Base-by-base conservation (phyloP, 2,797 vertebrate genomes). In the Galaxias olidus region DNA sequence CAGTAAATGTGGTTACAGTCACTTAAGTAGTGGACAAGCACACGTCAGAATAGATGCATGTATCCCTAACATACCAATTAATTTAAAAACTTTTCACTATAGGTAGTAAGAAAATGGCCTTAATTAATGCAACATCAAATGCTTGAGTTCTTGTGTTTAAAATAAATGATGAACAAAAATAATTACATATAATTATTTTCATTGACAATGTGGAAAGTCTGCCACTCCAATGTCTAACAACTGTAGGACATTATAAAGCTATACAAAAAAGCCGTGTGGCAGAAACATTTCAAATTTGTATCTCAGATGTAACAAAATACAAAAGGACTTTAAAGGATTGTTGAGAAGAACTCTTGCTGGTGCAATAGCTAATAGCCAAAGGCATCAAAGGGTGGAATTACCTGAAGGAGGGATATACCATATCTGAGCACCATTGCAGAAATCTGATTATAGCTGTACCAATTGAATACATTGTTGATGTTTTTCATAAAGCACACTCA, bases 1-100 rank as follows among this genome's bases (percentile, higher is more conserved):
- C 75, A 86, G 80, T 80, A 71, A 66, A 86, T 84, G 86, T 86
- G 69, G 75, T 89, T 88, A 82, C 10, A 14, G 8, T 74, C 76
- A 88, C 86, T 87, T 88, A 88, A 84, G 69, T 30, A 30, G 30
- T 3, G 2, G 30, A 3, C 30, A 10, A 58, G 70, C 75, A 75
- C 18, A 14, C 8, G 42, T 70, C 61, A 80, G 76, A 80, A 59
- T 61, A 68, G 76, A 55, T 67, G 78, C 60, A 74, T 79, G 83
- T 71, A 78, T 64, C 71, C 70, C 76, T 77, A 80, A 73, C 59
- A 80, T 71, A 80, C 83, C 84, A 83, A 2, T 30, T 6, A 30
- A 3, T 30, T 30, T 30, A 30, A 30, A 30, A 30, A 30, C 30
- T 30, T 2, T 30, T 2, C 30, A 30, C 30, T 30, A 30, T 3